Conservation (phyloP, 2,113 vertebrate species). For the Cichladusa arquata region DNA sequence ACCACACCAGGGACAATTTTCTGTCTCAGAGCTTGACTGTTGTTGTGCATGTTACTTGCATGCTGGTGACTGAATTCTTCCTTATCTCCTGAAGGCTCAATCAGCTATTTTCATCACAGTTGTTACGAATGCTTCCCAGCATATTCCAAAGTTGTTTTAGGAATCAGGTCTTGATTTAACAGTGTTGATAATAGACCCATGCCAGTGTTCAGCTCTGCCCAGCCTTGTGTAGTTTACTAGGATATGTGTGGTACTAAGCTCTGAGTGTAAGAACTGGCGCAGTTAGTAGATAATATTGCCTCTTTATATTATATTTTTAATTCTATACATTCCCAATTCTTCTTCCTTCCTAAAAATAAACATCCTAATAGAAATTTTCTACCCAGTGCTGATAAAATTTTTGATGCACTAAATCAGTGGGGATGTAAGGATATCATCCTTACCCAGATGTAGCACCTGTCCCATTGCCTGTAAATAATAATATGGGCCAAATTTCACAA, state of each 20-base stretch:
- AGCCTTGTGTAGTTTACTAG: neutral
- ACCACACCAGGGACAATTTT: neutral
- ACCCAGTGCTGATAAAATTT: neutral
- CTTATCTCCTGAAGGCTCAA: neutral
- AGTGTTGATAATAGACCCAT: neutral
- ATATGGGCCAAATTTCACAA: neutral
- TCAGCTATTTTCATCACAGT: neutral
- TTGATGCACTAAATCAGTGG: neutral
- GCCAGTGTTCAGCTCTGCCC: neutral
- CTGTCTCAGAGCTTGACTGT: neutral
- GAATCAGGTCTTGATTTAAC: neutral
- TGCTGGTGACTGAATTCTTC: neutral
- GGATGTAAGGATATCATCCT: neutral
- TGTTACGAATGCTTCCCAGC: neutral
- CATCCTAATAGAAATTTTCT: neutral
- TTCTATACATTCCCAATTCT: neutral
- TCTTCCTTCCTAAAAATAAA: neutral
- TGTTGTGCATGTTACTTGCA: neutral
- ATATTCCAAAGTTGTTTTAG: neutral
- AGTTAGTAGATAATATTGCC: neutral
- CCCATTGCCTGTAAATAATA: neutral
- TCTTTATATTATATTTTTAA: neutral
- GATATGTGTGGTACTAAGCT: neutral
- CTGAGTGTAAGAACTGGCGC: neutral
- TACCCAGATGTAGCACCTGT: neutral